phyloP scores from a whole-genome alignment of 2,797 vertebrate genomes.

The Sebastes goodei region DNA sequence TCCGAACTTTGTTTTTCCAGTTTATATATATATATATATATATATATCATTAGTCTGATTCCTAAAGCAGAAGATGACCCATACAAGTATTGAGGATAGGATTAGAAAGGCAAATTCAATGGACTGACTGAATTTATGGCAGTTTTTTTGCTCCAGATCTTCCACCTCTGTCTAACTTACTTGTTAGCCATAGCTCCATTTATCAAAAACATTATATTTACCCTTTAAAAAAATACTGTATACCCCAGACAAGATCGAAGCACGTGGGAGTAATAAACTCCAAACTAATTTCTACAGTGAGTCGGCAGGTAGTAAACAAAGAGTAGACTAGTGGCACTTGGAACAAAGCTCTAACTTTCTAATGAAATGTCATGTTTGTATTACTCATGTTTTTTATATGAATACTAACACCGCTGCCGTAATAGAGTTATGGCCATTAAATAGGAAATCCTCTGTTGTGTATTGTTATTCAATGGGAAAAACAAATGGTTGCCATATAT shows the following conservation, averaged over 20 bases:
- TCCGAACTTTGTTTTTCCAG: too few relatives aligned
- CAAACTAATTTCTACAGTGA: conserved; percentile 37
- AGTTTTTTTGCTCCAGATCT: background rate
- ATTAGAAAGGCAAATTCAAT: background rate
- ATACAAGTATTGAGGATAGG: background rate
- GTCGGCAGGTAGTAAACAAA: conserved; percentile 48
- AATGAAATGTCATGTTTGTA: conserved; percentile 53
- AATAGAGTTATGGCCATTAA: conserved; percentile 15
- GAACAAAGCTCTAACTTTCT: conserved; percentile 35
- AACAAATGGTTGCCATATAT: conserved; percentile 1
- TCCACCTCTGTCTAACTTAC: background rate
- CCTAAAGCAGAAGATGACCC: background rate
- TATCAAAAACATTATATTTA: conserved; percentile 6
- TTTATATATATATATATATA: too few relatives aligned
- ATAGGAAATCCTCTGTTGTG: background rate
- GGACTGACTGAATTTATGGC: background rate
- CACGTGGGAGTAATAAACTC: conserved; percentile 25
- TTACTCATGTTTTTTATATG: conserved; percentile 21
- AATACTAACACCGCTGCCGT: conserved; percentile 19
- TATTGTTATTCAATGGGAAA: background rate
- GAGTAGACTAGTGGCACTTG: background rate
- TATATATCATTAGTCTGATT: background rate
- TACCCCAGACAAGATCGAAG: background rate
- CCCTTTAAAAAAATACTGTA: background rate
- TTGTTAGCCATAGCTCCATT: conserved; percentile 6